A percentile compares a stretch with the other conserved stretches of the same genome.
These are phyloP conservation scores for Sinonovacula constricta DNA, from an alignment of 1,140 invertebrate species.

Conservation along the genomic window DNA sequence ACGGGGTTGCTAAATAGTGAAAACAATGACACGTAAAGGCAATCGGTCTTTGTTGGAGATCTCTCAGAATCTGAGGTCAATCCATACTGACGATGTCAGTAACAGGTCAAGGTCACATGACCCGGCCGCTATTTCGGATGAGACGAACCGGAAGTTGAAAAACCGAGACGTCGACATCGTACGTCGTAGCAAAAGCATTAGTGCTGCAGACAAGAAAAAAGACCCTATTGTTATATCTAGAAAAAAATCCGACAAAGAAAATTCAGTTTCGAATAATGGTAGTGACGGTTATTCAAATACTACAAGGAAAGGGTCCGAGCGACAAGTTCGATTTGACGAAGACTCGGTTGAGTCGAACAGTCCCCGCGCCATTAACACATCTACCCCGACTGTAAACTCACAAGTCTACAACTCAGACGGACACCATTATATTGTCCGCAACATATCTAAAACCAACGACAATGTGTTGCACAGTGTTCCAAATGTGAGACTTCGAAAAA, in stretches of 20 bases:
- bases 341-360: slow-evolving; percentile 18
- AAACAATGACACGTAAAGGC: neutral
- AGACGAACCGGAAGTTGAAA: slow-evolving; percentile 4
- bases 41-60: slow-evolving; percentile 28
- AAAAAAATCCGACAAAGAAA: neutral
- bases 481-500: neutral
- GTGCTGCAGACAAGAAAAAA: neutral
- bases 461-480: neutral
- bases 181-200: slow-evolving; percentile 21
- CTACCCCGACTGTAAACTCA: too few relatives aligned
- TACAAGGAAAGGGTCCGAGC: neutral
- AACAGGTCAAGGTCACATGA: slow-evolving; percentile 36
- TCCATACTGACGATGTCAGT: slow-evolving; percentile 9
- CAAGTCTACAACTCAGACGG: too few relatives aligned
- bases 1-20: too few relatives aligned
- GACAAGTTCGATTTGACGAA: slow-evolving; percentile 35
- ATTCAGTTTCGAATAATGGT: too few relatives aligned
- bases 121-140: slow-evolving; percentile 1
- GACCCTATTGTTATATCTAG: neutral
- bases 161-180: neutral
- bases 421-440: too few relatives aligned
- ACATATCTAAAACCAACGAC: neutral
- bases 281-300: neutral
- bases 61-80: slow-evolving; percentile 17
- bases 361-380: too few relatives aligned